Conservation (phyloP, 2,113 vertebrate genomes). For the Cricetomys ansorgei region DNA sequence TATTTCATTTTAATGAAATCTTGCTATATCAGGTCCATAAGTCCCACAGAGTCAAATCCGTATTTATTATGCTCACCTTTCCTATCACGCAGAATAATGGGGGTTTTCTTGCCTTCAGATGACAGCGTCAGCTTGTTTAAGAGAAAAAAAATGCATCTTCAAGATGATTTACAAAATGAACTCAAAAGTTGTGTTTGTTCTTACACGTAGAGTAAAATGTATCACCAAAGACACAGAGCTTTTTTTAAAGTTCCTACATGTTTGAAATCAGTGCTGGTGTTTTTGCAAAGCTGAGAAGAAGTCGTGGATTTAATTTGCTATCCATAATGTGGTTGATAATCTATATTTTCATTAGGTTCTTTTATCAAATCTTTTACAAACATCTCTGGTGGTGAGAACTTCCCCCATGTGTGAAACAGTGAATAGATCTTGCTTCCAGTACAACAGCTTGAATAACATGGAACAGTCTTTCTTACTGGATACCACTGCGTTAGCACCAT, state of each 20-base stretch:
- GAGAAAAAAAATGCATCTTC: not conserved
- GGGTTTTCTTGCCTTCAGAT: slow-evolving; percentile 7
- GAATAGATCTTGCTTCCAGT: slow-evolving; percentile 35
- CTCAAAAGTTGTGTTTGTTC: not conserved
- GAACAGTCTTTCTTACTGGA: slow-evolving; percentile 49
- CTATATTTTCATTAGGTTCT: not conserved
- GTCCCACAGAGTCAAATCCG: not conserved
- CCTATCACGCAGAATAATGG: not conserved
- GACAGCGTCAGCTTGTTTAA: slow-evolving; percentile 4
- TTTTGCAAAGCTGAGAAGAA: slow-evolving; percentile 59
- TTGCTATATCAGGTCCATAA: not conserved
- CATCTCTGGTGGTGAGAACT: slow-evolving; percentile 8
- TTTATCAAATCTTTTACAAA: slow-evolving; percentile 30
- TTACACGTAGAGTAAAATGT: not conserved
- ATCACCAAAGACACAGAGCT: not conserved
- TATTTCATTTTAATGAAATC: not conserved
- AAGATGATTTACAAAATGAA: slow-evolving; percentile 22
- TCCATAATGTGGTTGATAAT: not conserved
- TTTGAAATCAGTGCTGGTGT: slow-evolving; percentile 13
- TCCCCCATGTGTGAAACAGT: not conserved
- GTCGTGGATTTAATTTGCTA: not conserved
- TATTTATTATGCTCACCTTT: not conserved
- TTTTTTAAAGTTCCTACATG: slow-evolving; percentile 9
- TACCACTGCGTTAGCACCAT: slow-evolving; percentile 13
- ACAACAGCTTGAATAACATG: slow-evolving; percentile 54